Conservation (phyloP, 2,888 invertebrate species). For the Phrixothrix hirtus region DNA sequence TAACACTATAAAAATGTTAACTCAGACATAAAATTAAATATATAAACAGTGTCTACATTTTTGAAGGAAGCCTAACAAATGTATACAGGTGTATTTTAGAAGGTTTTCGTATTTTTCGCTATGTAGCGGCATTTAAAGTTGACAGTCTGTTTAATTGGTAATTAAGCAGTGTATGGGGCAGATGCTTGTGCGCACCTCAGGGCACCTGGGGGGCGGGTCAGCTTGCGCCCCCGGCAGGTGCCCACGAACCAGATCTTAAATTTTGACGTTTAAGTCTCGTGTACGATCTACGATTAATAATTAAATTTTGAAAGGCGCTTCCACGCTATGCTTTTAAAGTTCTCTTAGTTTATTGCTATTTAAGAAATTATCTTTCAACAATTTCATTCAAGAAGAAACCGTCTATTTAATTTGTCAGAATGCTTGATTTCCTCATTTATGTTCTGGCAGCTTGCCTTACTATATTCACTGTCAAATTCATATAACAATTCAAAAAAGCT, state of each 20-base stretch:
- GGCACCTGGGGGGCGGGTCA: slow-evolving; percentile 40
- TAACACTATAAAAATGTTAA: slow-evolving; percentile 28
- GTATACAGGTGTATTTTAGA: slow-evolving; percentile 33
- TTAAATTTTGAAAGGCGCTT: not conserved
- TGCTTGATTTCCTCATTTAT: not conserved
- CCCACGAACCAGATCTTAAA: slow-evolving; percentile 34
- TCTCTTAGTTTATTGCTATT: not conserved
- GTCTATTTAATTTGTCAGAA: not conserved
- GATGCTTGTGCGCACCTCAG: slow-evolving; percentile 34
- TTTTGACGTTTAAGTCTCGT: slow-evolving; percentile 32
- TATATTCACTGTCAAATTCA: not conserved
- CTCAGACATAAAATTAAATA: slow-evolving; percentile 19
- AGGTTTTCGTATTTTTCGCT: slow-evolving; percentile 34
- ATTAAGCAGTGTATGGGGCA: slow-evolving; percentile 37
- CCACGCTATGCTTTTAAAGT: not conserved
- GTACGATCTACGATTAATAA: slow-evolving; percentile 2
- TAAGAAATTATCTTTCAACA: not conserved
- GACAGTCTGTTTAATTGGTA: slow-evolving; percentile 40
- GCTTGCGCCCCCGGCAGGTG: slow-evolving; percentile 40
- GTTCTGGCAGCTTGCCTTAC: not conserved
- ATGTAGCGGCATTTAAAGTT: slow-evolving; percentile 33
- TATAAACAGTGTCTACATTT: slow-evolving; percentile 23
- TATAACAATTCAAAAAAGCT: not conserved
- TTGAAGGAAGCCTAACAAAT: slow-evolving; percentile 25
- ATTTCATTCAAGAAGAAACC: not conserved